phyloP scores from a whole-genome alignment of 2,113 vertebrate genomes.

The Ondatra zibethicus region DNA sequence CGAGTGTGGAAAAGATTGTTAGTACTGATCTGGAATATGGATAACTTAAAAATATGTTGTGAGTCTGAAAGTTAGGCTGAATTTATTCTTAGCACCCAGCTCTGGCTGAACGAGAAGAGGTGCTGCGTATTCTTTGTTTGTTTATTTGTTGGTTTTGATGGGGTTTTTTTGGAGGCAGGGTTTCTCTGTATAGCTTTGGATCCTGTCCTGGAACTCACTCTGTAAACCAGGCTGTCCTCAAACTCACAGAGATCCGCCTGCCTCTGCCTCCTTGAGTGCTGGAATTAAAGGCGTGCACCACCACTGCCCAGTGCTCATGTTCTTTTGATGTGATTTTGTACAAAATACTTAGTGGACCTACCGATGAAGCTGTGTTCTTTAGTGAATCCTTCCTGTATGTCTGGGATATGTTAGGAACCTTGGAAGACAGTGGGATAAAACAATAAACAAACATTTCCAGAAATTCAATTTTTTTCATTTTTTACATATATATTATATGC shows the following conservation, averaged over 20 bases:
- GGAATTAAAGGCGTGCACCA: no score
- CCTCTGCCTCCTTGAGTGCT: no score
- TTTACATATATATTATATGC: neutral
- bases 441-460: neutral
- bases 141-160: no score
- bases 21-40: neutral
- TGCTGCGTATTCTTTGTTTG: no score
- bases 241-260: no score
- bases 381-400: neutral
- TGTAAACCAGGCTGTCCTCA: no score
- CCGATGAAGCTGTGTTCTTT: neutral
- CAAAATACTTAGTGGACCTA: neutral
- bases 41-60: neutral
- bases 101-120: neutral
- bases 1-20: neutral
- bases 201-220: no score
- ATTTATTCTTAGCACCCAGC: neutral
- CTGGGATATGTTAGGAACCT: neutral
- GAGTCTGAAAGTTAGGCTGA: neutral
- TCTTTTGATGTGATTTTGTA: neutral
- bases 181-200: no score
- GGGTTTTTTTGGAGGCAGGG: no score
- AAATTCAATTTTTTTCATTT: neutral
- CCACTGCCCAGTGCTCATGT: no score
- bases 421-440: neutral